phyloP scores from a whole-genome alignment of 1,140 invertebrate species.

The Drosophila teissieri region DNA sequence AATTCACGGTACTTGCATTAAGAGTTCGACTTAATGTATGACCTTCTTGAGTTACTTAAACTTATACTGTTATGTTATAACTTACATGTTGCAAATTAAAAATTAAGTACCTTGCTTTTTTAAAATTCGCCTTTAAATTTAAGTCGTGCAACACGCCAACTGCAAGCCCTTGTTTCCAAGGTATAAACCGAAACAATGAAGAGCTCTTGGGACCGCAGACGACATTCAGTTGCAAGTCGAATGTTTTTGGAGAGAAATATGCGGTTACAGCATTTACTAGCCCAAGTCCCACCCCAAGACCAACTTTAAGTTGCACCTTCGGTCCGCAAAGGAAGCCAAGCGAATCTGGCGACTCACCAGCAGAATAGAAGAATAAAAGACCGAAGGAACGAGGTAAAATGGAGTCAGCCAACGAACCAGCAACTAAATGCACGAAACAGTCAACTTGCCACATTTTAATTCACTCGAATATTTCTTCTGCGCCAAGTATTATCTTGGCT shows the following conservation, averaged over 20 bases:
- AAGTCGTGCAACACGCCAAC: background rate
- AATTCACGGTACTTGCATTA: too few relatives aligned
- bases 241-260: conserved; percentile 73
- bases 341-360: conserved; percentile 38
- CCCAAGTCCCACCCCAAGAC: conserved; percentile 18
- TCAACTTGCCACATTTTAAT: conserved; percentile 82
- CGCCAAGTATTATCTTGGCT: conserved; percentile 22
- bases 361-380: conserved; percentile 2
- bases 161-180: background rate
- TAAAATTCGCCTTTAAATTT: background rate
- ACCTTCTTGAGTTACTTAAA: too few relatives aligned
- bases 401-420: conserved; percentile 38
- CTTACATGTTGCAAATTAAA: too few relatives aligned
- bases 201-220: conserved; percentile 38
- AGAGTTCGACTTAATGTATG: too few relatives aligned
- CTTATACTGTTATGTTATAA: too few relatives aligned
- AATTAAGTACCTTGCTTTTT: too few relatives aligned
- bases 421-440: conserved; percentile 68
- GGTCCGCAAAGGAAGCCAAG: conserved; percentile 34
- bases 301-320: conserved; percentile 19
- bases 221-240: conserved; percentile 66
- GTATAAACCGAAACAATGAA: conserved; percentile 14
- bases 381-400: conserved; percentile 10
- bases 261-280: conserved; percentile 72
- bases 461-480: conserved; percentile 74